Evolutionary conservation across 1,140 invertebrate genomes (phyloP), one percentile per base, ranked within the genome.

Genomic region (Galleria mellonella): DNA sequence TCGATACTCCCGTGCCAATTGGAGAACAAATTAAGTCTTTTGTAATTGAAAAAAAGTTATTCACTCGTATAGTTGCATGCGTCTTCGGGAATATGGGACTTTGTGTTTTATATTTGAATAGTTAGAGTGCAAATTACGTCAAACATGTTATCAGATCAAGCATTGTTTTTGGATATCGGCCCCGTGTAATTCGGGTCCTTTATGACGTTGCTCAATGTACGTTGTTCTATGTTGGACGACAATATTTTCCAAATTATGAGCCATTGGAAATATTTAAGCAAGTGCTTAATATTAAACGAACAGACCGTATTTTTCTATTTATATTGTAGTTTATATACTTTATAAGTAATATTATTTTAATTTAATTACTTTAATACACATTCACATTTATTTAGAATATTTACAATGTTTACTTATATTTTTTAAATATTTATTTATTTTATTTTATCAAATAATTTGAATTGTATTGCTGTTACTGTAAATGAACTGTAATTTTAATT

Each of bases 11-110:
- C 17, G 14, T 32, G 42, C 5, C 1, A 4, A 0, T 0, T 0
- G 1, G 0, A 1, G 17, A 56, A 70, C 39, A 62, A 70, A 71
- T 73, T 79, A 76, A 56, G 72, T 64, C 79, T 69, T 82, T 84
- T 74, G 52, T 71, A 68, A 78, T 76, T 77, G 67, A 72, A 79
- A 83, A n/a, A 82, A 77, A 73, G 58, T 72, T 74, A 73, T 70
- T 73, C 72, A 73, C 61, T 75, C 51, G 66, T 69, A 65, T 70
- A 72, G 68, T 71, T 79, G 77, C 73, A 82, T 74, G 68, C 54
- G 45, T 44, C 38, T 47, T 39, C 17, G 41, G 51, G 36, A 53
- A 52, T 53, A 30, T 46, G 40, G 40, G 43, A 72, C 73, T 70
- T 43, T 56, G 39, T 10, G 57, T 69, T 57, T 61, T 75, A 72